Evolutionary conservation across 2,113 vertebrate species (phyloP).

Genomic region (Nibea albiflora): DNA sequence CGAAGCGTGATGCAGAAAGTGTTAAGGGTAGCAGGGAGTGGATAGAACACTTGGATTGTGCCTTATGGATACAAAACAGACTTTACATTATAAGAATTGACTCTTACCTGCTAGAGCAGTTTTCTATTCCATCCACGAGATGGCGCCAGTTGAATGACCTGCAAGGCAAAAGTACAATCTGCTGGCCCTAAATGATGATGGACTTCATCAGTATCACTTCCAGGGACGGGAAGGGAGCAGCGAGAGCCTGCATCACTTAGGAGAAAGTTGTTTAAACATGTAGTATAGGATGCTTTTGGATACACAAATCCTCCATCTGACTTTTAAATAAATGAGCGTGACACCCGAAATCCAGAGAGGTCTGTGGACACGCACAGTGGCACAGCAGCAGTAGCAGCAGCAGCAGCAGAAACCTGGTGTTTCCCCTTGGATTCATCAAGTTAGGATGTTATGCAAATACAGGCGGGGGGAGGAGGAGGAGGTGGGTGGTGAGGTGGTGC

Average conservation of each 20-base stretch:
- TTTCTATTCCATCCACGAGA: conserved; percentile 86
- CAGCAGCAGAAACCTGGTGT: conserved; percentile 3
- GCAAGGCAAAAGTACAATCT: conserved; percentile 1
- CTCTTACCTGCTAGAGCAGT: conserved; percentile 9
- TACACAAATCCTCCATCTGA: background rate
- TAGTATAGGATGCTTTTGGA: no score
- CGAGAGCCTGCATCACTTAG: background rate
- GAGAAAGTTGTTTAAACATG: background rate
- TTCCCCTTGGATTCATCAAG: conserved; percentile 65
- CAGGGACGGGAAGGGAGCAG: background rate
- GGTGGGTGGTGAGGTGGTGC: conserved; percentile 52
- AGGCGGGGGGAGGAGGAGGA: conserved; percentile 42
- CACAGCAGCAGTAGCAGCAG: background rate
- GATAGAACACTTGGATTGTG: background rate
- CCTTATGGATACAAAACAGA: background rate
- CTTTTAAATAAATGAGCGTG: background rate
- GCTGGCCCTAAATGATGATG: background rate
- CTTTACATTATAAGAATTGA: background rate
- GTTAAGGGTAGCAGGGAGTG: background rate
- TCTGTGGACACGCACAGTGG: background rate
- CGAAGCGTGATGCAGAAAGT: background rate
- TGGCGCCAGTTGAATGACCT: conserved; percentile 88
- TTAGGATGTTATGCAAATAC: conserved; percentile 79
- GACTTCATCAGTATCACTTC: conserved; percentile 12
- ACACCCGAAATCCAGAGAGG: background rate